Percentiles rank a stretch among this genome's conserved stretches.
Conservation (phyloP, 2,113 vertebrate species). For the Odontophorus gujanensis region DNA sequence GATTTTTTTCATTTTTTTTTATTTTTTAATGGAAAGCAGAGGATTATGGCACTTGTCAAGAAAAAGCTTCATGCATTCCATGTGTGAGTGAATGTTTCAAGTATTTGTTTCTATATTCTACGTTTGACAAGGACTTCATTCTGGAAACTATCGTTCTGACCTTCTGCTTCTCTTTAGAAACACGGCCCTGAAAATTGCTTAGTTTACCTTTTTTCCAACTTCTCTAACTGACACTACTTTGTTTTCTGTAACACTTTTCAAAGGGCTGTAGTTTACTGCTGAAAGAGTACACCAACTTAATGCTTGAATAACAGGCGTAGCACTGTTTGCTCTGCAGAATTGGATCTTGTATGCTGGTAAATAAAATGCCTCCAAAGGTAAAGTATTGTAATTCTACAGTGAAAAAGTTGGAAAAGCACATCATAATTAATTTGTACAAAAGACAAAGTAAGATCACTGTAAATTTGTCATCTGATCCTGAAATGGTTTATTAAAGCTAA, state of each 20-base stretch:
- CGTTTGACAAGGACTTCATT: constrained; percentile 17
- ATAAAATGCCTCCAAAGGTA: constrained; percentile 56
- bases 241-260: not conserved
- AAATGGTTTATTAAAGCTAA: constrained; percentile 62
- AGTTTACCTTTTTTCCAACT: not conserved
- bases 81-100: not conserved
- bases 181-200: not conserved
- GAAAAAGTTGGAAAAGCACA: constrained; percentile 49
- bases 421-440: constrained; percentile 64
- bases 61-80: not conserved
- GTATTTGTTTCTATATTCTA: constrained; percentile 2
- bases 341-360: constrained; percentile 5
- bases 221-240: not conserved
- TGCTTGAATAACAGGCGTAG: not conserved
- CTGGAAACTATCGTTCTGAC: not conserved
- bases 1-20: not conserved
- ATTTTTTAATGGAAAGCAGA: not conserved
- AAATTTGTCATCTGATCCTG: constrained; percentile 61
- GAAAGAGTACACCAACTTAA: not conserved
- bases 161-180: not conserved
- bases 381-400: not conserved
- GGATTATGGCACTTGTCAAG: constrained; percentile 10
- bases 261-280: not conserved
- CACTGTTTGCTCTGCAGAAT: not conserved
- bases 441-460: constrained; percentile 52